Evolutionary conservation across 1,140 invertebrate genomes (phyloP).

Genomic region (Vanessa atalanta): DNA sequence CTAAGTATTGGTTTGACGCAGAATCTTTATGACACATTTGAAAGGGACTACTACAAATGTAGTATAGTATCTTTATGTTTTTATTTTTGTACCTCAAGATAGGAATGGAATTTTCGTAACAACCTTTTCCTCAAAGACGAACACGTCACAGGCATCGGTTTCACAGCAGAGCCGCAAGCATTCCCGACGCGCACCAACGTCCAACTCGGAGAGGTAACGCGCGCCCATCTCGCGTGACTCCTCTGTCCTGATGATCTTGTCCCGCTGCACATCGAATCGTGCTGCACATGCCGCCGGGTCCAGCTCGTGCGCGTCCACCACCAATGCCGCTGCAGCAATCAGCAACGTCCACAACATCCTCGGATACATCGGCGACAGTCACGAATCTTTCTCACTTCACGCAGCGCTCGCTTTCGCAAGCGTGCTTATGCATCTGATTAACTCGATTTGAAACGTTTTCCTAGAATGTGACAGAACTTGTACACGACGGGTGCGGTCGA

Average conservation of each 20-base stretch:
- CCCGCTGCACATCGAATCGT: constrained; percentile 91
- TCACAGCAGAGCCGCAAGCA: constrained; percentile 93
- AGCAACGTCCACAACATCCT: constrained; percentile 49
- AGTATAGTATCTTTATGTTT: no score
- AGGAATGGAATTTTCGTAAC: no score
- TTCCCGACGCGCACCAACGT: constrained; percentile 88
- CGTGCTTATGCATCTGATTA: neutral
- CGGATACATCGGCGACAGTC: neutral
- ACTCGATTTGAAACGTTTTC: constrained; percentile 8
- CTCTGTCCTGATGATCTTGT: constrained; percentile 94
- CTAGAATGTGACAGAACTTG: constrained; percentile 2
- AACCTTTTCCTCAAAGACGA: constrained; percentile 83
- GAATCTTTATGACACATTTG: no score
- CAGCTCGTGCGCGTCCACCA: constrained; percentile 64
- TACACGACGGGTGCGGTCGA: constrained; percentile 40
- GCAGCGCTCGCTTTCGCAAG: neutral
- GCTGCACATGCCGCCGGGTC: constrained; percentile 80
- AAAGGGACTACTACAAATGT: no score
- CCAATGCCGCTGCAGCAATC: constrained; percentile 36
- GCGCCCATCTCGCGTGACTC: constrained; percentile 93
- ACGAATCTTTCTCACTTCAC: constrained; percentile 1
- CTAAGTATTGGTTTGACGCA: no score
- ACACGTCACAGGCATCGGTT: constrained; percentile 93
- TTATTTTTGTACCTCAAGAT: no score
- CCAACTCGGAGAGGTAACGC: constrained; percentile 92